Evolutionary conservation across 2,113 vertebrate genomes (phyloP).

Genomic region (Tyrannus savana): DNA sequence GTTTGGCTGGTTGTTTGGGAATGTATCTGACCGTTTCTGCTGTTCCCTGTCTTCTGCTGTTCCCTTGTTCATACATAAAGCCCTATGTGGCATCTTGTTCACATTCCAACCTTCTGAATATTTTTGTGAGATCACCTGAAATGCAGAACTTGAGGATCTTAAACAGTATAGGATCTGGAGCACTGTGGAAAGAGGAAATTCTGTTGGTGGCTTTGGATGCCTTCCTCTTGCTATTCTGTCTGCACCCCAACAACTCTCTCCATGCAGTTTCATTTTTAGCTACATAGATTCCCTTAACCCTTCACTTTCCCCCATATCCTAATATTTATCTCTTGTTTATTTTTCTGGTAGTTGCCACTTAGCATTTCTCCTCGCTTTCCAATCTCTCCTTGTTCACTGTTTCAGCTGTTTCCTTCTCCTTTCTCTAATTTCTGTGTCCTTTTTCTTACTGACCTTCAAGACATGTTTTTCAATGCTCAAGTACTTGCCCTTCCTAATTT

Average conservation of each 20-base stretch:
- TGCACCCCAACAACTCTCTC: neutral
- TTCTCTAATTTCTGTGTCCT: neutral
- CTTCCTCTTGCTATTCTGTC: neutral
- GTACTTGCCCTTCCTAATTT: neutral
- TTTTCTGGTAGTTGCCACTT: neutral
- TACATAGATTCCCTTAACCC: neutral
- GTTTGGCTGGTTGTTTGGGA: neutral
- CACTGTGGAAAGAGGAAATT: neutral
- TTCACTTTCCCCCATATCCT: neutral
- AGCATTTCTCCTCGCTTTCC: neutral
- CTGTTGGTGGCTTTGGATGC: neutral
- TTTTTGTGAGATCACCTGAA: neutral
- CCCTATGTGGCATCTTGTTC: neutral
- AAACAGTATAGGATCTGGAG: neutral
- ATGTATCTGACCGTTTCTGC: neutral
- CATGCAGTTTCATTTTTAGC: neutral
- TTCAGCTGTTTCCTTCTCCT: neutral
- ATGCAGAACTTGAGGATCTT: neutral
- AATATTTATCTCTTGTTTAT: neutral
- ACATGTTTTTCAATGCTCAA: neutral
- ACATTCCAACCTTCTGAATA: neutral
- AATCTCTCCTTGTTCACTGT: neutral
- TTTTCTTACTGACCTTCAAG: neutral
- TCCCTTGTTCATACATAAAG: neutral
- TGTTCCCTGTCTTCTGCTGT: neutral